Conservation (phyloP, 2,113 vertebrate species). For the Cygnus buccinator region DNA sequence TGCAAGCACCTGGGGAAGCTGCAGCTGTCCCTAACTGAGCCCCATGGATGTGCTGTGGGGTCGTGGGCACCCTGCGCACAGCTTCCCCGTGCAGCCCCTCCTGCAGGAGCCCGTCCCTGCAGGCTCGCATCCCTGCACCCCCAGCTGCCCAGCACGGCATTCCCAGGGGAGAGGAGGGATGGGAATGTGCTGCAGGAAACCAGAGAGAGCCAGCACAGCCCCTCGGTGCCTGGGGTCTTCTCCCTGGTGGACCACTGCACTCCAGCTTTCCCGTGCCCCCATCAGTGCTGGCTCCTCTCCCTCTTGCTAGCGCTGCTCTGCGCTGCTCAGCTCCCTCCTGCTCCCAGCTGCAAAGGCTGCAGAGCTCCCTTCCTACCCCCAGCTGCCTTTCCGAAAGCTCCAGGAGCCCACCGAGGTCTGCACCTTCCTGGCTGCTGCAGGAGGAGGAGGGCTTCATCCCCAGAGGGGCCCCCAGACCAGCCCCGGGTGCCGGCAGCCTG, state of each 20-base stretch:
- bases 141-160: background rate
- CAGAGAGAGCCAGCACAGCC: background rate
- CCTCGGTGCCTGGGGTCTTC: background rate
- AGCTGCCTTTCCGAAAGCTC: background rate
- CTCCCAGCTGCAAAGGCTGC: background rate
- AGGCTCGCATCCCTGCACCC: background rate
- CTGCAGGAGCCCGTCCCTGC: background rate
- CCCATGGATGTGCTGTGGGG: background rate
- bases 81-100: fast-evolving
- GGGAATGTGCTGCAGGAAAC: fast-evolving
- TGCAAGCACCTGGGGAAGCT: fast-evolving
- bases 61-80: fast-evolving
- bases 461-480: background rate
- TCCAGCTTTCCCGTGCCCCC: background rate
- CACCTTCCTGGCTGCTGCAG: background rate
- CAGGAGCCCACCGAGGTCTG: background rate
- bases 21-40: background rate
- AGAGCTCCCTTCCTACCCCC: background rate
- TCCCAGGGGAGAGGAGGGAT: background rate
- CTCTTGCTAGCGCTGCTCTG: background rate
- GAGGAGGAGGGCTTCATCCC: background rate
- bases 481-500: background rate
- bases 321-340: background rate
- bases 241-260: no score
- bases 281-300: background rate